Base-by-base conservation (phyloP, 37 sponge, comb jelly and placozoan species). In the Mnemiopsis leidyi region DNA sequence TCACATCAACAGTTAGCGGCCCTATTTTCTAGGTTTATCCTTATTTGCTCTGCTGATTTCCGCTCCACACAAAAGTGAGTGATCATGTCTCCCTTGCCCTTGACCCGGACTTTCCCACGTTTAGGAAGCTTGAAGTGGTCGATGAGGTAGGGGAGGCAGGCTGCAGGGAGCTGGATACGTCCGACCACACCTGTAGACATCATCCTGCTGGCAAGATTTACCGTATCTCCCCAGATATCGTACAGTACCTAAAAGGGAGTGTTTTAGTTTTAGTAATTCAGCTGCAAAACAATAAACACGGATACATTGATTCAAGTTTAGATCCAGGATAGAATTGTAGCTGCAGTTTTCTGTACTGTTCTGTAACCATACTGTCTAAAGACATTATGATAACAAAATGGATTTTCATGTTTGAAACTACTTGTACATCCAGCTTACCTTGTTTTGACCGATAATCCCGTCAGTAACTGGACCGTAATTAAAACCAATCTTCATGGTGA, bases 61-160 rank as follows among this genome's bases (percentile, higher is more conserved):
- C 35, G 33, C 90, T 85, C 90, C 23, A 85, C 35, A 39, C 90
- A 92, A 28, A 92, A 71, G 76, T 92, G 76, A n/a, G 93, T 92
- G 38, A 69, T 92, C 71, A 92, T 38, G 24, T 92, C 76, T 0
- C 93, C 93, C 76, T 92, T 92, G 13, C 93, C 93, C 48, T 92
- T 92, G 69, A 92, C 71, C 23, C 16, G 69, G 23, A 92, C 76
- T 92, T 92, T 69, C 16, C 93, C 93, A 16, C 93, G 93, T 38
- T 38, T 85, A 1, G 90, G 90, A 23, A 85, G 32, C 61, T 85
- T 85, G 90, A 85, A 85, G 90, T 85, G 90, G 35, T 85, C 90
- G 35, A 85, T 85, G 16, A 85, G 90, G 61, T 28, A 85, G 26
- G 90, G 90, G 7, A 85, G 29, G 35, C 90, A 85, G 26, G 40